Percentiles rank a stretch among this genome's conserved stretches.
Conservation (phyloP, 2,888 invertebrate genomes). For the Apodemia zela region DNA sequence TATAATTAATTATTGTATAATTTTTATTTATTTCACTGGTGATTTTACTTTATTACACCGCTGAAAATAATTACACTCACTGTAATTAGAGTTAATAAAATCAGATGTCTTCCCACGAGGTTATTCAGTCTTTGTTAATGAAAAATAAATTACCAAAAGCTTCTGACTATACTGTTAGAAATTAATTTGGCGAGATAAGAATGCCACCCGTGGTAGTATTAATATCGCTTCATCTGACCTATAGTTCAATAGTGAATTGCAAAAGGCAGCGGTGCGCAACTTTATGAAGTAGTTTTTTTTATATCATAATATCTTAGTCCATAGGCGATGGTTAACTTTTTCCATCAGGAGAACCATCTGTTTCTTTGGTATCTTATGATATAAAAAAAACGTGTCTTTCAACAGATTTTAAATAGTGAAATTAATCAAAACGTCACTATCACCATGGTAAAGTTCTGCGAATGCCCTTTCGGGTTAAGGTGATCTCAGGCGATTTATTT, state of each 20-base stretch:
- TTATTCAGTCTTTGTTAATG: constrained; percentile 7
- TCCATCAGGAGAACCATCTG: no score
- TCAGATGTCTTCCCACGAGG: background rate
- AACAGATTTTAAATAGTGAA: no score
- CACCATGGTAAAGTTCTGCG: no score
- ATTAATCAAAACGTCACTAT: no score
- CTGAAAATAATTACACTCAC: background rate
- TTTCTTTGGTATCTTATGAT: no score
- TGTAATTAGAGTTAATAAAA: background rate
- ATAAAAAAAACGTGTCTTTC: no score
- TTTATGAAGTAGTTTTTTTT: no score
- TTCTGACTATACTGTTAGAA: constrained; percentile 38
- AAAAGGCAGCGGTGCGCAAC: constrained; percentile 36
- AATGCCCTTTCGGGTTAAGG: no score
- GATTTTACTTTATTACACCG: background rate
- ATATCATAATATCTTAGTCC: no score
- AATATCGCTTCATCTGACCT: constrained; percentile 45
- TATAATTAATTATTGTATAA: background rate
- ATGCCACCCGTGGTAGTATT: constrained; percentile 45
- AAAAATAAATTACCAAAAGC: constrained; percentile 30
- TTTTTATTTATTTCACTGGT: background rate
- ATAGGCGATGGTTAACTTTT: no score
- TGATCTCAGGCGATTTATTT: no score
- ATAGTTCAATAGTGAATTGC: constrained; percentile 44
- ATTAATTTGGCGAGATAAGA: constrained; percentile 50